phyloP scores from a whole-genome alignment of 2,888 invertebrate genomes.

The Empis livida region DNA sequence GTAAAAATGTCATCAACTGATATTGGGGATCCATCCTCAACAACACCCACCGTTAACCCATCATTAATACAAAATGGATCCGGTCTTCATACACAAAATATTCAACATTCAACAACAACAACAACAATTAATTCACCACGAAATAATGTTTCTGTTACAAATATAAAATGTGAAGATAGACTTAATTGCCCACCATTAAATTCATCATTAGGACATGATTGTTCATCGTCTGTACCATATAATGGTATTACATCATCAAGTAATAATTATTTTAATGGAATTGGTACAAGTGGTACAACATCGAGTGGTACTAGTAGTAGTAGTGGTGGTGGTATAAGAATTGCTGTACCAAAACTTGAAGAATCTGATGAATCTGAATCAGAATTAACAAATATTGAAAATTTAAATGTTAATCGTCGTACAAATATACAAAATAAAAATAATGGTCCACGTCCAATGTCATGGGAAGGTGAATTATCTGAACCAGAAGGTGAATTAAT shows the following conservation, averaged over 20 bases:
- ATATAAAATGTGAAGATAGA: slow-evolving; percentile 48
- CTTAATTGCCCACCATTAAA: slow-evolving; percentile 12
- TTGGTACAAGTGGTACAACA: slow-evolving; percentile 15
- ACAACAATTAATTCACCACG: slow-evolving; percentile 10
- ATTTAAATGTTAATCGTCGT: slow-evolving; percentile 40
- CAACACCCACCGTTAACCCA: neutral
- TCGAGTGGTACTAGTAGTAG: slow-evolving; percentile 18
- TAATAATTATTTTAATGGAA: neutral
- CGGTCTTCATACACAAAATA: too few relatives aligned
- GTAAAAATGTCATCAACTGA: neutral
- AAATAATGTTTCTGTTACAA: slow-evolving; percentile 62
- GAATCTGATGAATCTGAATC: slow-evolving; percentile 32
- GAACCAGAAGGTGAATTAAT: slow-evolving; percentile 51
- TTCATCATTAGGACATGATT: slow-evolving; percentile 11
- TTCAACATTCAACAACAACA: too few relatives aligned
- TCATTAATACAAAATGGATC: neutral
- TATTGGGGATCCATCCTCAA: neutral
- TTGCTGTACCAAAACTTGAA: slow-evolving; percentile 26
- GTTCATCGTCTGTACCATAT: neutral
- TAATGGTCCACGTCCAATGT: slow-evolving; percentile 66
- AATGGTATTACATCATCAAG: neutral
- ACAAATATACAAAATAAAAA: slow-evolving; percentile 23
- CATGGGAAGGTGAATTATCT: slow-evolving; percentile 87
- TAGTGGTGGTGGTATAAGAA: slow-evolving; percentile 19
- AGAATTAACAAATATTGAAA: slow-evolving; percentile 34